A percentile compares a stretch with the other conserved stretches of the same genome.
phyloP scores from a whole-genome alignment of 30 jellyfish, hydroid and myxozoan genomes.

The Euphysa ruthae region DNA sequence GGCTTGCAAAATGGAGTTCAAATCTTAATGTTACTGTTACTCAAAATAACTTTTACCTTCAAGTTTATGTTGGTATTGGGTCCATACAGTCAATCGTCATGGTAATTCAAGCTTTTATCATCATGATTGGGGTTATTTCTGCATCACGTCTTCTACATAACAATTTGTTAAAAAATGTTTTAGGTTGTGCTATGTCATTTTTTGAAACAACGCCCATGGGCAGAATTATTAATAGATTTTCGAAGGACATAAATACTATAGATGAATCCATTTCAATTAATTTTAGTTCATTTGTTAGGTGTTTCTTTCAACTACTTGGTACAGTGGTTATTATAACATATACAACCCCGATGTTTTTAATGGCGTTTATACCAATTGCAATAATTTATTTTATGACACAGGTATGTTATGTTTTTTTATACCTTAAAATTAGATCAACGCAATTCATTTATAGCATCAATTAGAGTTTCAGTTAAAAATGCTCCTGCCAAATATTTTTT shows the following conservation, averaged over 20 bases:
- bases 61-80: conserved; percentile 83
- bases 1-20: conserved; percentile 93
- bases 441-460: no score
- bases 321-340: conserved; percentile 62
- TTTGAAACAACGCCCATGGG: conserved; percentile 99
- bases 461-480: no score
- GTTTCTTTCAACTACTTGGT: conserved; percentile 49
- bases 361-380: conserved; percentile 81
- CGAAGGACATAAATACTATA: conserved; percentile 69
- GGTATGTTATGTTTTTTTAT: no score
- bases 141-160: conserved; percentile 73
- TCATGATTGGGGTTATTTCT: conserved; percentile 49
- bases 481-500: no score
- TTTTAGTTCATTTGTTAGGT: conserved; percentile 25
- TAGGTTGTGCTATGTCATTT: conserved; percentile 82
- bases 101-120: conserved; percentile 6
- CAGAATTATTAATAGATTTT: conserved; percentile 70
- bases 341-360: conserved; percentile 69
- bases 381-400: conserved; percentile 63
- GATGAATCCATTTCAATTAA: conserved; percentile 71
- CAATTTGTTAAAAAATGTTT: conserved; percentile 37
- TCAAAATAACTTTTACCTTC: conserved; percentile 56
- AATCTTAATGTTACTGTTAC: conserved; percentile 14
- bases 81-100: conserved; percentile 42
- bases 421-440: no score